phyloP scores from a whole-genome alignment of 2,888 invertebrate genomes.

The Ochlodes sylvanus region DNA sequence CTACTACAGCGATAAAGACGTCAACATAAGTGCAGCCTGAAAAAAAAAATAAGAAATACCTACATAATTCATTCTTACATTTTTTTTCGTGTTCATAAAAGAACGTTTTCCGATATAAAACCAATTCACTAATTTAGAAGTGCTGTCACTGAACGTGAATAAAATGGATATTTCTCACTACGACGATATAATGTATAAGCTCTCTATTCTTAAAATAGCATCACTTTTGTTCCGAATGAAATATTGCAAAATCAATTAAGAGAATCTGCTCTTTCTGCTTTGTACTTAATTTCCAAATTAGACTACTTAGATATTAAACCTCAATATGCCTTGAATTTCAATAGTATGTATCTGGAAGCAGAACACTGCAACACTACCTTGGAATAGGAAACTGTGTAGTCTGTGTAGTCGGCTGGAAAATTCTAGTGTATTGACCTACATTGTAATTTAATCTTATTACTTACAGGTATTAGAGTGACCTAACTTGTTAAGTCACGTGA shows the following conservation, averaged over 20 bases:
- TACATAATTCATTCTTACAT: no score
- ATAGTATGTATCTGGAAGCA: no score
- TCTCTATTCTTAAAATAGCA: slow-evolving; percentile 47
- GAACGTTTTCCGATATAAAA: neutral
- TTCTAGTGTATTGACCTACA: slow-evolving; percentile 2
- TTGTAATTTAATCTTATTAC: neutral
- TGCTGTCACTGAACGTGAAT: slow-evolving; percentile 35
- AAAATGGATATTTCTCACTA: slow-evolving; percentile 35
- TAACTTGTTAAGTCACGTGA: neutral
- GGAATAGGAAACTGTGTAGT: neutral
- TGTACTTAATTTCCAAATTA: no score
- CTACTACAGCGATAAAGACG: no score
- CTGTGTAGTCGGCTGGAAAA: neutral
- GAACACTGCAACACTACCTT: neutral
- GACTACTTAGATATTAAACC: no score
- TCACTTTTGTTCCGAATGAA: slow-evolving; percentile 39
- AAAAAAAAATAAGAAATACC: no score
- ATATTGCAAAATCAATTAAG: slow-evolving; percentile 29
- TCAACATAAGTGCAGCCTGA: no score
- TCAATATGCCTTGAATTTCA: no score
- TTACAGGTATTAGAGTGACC: neutral
- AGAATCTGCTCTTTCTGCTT: no score
- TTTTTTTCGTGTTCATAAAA: no score
- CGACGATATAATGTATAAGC: slow-evolving; percentile 44
- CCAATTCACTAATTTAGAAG: slow-evolving; percentile 12